Conservation (phyloP, 2,113 vertebrate genomes). For the Motacilla alba region DNA sequence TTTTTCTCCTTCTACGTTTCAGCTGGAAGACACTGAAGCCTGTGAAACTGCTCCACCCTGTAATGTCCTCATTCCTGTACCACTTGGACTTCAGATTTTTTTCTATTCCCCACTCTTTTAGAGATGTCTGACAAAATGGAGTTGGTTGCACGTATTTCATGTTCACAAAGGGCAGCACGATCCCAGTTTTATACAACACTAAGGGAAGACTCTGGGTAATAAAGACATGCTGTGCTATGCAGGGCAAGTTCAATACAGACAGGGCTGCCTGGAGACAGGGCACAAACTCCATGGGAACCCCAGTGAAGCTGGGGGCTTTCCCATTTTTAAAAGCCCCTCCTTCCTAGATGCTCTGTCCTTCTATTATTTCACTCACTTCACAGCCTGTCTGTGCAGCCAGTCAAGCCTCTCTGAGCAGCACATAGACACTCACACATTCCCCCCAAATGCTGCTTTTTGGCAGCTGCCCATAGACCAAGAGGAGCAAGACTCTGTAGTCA, state of each 20-base stretch:
- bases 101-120: background rate
- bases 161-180: background rate
- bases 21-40: background rate
- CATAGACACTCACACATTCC: background rate
- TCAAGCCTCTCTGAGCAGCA: background rate
- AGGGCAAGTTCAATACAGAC: background rate
- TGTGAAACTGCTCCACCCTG: background rate
- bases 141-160: fast-evolving
- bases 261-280: background rate
- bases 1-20: background rate
- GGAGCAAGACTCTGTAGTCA: background rate
- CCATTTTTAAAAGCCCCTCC: background rate
- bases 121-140: background rate
- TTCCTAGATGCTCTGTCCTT: background rate
- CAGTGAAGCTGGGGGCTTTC: background rate
- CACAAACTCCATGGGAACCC: background rate
- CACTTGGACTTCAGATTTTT: background rate
- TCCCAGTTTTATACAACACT: background rate
- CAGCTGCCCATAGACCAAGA: background rate
- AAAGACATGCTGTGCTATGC: background rate
- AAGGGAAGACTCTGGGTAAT: background rate
- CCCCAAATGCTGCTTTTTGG: background rate
- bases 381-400: background rate
- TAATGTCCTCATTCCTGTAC: background rate
- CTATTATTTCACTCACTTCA: background rate